These are phyloP conservation scores for Acestrorhynchus altus DNA, from an alignment of 2,797 vertebrate genomes.

Conservation along the genomic window DNA sequence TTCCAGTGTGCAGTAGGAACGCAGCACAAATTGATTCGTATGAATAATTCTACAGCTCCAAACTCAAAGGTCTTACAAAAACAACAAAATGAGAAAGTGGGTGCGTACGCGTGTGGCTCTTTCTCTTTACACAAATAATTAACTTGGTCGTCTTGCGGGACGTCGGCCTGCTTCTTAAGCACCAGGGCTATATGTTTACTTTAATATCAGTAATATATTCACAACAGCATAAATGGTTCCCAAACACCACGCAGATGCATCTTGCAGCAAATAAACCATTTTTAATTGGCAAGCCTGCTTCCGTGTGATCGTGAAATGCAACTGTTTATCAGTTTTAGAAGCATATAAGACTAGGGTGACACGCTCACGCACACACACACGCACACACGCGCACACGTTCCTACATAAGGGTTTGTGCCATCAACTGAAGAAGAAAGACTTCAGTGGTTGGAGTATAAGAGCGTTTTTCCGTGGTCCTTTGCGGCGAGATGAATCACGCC, in stretches of 20 bases:
- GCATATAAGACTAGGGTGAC: conserved; percentile 24
- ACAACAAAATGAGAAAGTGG: not conserved
- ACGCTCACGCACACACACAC: too few species aligned
- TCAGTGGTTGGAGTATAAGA: not conserved
- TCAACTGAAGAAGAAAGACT: not conserved
- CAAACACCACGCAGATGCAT: conserved; percentile 59
- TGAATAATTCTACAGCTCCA: conserved; percentile 39
- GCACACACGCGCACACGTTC: too few species aligned
- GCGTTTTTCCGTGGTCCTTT: not conserved
- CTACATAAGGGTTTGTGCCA: not conserved
- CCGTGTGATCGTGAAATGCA: conserved; percentile 21
- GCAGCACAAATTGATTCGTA: conserved; percentile 40
- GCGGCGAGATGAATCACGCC: not conserved
- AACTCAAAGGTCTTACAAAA: conserved; percentile 25
- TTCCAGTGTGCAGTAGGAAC: conserved; percentile 30
- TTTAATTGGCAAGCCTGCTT: conserved; percentile 32
- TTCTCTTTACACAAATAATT: conserved; percentile 25
- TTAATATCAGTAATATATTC: conserved; percentile 69
- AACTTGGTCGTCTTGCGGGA: conserved; percentile 65
- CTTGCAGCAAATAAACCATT: conserved; percentile 65
- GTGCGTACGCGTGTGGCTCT: conserved; percentile 3
- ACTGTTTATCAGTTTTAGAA: conserved; percentile 33
- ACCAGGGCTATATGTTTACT: conserved; percentile 69
- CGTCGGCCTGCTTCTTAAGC: conserved; percentile 72
- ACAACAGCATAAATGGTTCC: conserved; percentile 67